Conservation (phyloP, 1,140 invertebrate species). For the Cepaea nemoralis region DNA sequence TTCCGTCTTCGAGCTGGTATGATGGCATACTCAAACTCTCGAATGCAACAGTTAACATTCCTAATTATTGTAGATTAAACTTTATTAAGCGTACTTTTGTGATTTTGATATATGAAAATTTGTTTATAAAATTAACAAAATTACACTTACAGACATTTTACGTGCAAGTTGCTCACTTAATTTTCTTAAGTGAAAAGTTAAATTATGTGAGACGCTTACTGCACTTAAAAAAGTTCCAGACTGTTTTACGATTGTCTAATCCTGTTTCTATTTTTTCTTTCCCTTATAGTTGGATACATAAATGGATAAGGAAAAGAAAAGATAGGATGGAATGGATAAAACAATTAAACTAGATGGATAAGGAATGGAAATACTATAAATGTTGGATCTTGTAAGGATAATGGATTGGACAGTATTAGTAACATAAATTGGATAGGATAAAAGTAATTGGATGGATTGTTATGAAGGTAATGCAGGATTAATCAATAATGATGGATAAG, state of each 20-base stretch:
- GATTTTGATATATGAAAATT: no score
- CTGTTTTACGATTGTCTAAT: neutral
- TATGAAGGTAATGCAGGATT: no score
- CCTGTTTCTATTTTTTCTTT: constrained; percentile 15
- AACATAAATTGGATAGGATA: neutral
- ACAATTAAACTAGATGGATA: neutral
- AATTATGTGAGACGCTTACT: neutral
- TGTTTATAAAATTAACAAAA: no score
- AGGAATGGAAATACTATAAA: neutral
- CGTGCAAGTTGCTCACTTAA: neutral
- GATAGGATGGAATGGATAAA: constrained; percentile 24
- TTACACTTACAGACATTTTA: no score
- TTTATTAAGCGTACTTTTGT: no score
- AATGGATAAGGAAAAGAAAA: constrained; percentile 37
- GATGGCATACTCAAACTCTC: no score
- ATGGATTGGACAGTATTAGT: no score
- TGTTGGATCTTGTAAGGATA: constrained; percentile 12
- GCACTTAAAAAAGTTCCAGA: neutral
- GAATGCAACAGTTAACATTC: no score
- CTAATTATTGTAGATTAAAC: no score
- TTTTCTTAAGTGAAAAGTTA: neutral
- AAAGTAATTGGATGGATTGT: neutral
- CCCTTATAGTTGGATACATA: constrained; percentile 34
- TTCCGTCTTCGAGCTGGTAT: no score
- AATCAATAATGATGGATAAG: no score